Percentiles rank a stretch among this genome's conserved stretches.
Evolutionary conservation across 2,888 invertebrate genomes (phyloP).

Genomic region (Netelia melanura): DNA sequence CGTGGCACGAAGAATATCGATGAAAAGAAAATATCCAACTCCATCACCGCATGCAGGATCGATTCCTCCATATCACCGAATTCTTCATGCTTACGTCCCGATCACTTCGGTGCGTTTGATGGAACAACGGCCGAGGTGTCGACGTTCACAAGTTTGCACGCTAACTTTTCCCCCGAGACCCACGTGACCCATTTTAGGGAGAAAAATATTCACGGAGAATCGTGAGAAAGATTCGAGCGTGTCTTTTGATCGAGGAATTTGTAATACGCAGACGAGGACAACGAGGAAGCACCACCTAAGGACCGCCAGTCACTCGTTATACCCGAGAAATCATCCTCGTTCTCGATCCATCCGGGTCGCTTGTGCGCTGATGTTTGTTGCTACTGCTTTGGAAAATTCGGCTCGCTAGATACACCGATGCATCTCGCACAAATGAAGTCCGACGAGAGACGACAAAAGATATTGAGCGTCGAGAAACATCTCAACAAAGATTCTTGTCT

Average conservation of each 20-base stretch:
- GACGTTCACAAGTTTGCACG: conserved; percentile 51
- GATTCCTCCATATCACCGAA: conserved; percentile 5
- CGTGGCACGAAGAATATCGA: conserved; percentile 15
- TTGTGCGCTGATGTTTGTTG: conserved; percentile 94
- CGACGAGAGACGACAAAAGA: conserved; percentile 92
- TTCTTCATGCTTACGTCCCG: background rate
- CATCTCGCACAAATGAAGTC: conserved; percentile 95
- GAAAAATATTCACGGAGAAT: conserved; percentile 23
- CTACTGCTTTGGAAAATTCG: conserved; percentile 95
- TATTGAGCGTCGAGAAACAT: conserved; percentile 92
- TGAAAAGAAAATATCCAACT: conserved; percentile 8
- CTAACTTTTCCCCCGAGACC: conserved; percentile 15
- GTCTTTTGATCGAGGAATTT: conserved; percentile 44
- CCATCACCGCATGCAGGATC: conserved; percentile 1
- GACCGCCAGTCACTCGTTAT: conserved; percentile 90
- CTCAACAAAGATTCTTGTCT: conserved; percentile 93
- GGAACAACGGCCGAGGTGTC: conserved; percentile 18
- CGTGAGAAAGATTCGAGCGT: conserved; percentile 8
- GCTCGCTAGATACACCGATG: conserved; percentile 94
- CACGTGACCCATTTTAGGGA: background rate
- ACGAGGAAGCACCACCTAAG: conserved; percentile 82
- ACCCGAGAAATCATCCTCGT: conserved; percentile 95
- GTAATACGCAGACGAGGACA: conserved; percentile 79
- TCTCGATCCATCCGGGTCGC: conserved; percentile 93
- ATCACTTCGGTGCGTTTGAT: conserved; percentile 16